These are phyloP conservation scores for Pentamera pediparva DNA, from an alignment of 53 echinoderm and acorn worm genomes.

Conservation along the genomic window DNA sequence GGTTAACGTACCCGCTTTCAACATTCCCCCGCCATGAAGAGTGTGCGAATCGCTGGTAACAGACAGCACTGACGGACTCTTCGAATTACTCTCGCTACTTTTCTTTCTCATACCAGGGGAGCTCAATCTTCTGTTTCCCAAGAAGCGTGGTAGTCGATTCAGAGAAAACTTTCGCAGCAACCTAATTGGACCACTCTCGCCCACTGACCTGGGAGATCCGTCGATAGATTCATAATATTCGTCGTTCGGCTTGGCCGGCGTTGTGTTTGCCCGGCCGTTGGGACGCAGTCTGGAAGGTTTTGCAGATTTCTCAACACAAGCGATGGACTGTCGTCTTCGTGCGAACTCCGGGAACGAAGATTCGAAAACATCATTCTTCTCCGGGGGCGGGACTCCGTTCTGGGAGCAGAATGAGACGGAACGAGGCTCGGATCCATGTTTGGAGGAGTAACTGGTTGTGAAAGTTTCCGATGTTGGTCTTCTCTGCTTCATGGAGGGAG, in stretches of 20 bases:
- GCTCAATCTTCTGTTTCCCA: not conserved
- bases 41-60: not conserved
- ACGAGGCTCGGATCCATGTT: not conserved
- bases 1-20: not conserved
- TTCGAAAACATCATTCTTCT: not conserved
- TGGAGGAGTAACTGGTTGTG: conserved; percentile 1
- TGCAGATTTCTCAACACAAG: not conserved
- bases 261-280: conserved; percentile 3
- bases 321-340: not conserved
- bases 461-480: not conserved
- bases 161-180: conserved; percentile 12
- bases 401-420: not conserved
- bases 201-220: not conserved
- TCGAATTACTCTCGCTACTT: not conserved
- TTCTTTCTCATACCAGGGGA: not conserved
- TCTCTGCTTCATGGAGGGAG: not conserved
- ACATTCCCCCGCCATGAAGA: not conserved
- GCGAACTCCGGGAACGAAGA: not conserved
- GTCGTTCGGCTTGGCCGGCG: conserved; percentile 11
- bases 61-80: conserved; percentile 4
- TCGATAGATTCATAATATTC: conserved; percentile 18
- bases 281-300: not conserved
- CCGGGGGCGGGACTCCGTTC: not conserved
- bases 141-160: not conserved
- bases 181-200: conserved; percentile 2